Base-by-base conservation (phyloP, 2,888 invertebrate species). In the Aphodius sticticus region DNA sequence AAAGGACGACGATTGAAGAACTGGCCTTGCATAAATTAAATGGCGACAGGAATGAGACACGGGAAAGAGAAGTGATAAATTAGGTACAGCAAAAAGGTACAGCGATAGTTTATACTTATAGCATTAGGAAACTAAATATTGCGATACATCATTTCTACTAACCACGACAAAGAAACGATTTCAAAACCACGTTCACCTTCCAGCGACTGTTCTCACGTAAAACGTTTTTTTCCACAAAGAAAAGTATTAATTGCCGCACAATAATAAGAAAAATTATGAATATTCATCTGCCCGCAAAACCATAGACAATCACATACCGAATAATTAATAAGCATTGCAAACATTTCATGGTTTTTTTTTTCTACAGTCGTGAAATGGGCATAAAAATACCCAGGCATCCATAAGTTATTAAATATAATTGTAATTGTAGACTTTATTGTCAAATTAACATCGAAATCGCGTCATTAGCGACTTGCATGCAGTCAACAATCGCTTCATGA, bases 371-470 rank as follows among this genome's bases (percentile, higher is more conserved):
- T 53, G 53, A 53, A 53, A 53, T 53, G 53, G 74, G 37, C 74
- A 37, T n/a, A 74, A 74, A 74, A 74, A 16, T 74, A 35, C n/a
- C 36, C 35, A n/a, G 74, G 74, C 74, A 74, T 74, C 74, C 74
- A 37, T 74, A 26, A 74, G 74, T 74, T 74, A 74, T 74, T 74
- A 74, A 74, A 74, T 74, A 74, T 74, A 74, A 74, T 74, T 74
- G 74, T 74, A 74, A 74, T 74, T 74, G 74, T 74, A 37, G 74
- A 74, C 74, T 74, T 74, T 74, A 74, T 74, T n/a, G 74, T 36
- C 26, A 35, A 37, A 74, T 74, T 74, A 74, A 74, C 74, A 74
- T 74, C 74, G 74, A 74, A 74, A 74, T 74, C n/a, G 74, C n/a
- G 74, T 37, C 74, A 74, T 74, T 74, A 74, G 35, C 26, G n/a